A percentile compares a stretch with the other conserved stretches of the same genome.
Conservation (phyloP, 2,888 invertebrate species). For the Leptinotarsa tumamoca region DNA sequence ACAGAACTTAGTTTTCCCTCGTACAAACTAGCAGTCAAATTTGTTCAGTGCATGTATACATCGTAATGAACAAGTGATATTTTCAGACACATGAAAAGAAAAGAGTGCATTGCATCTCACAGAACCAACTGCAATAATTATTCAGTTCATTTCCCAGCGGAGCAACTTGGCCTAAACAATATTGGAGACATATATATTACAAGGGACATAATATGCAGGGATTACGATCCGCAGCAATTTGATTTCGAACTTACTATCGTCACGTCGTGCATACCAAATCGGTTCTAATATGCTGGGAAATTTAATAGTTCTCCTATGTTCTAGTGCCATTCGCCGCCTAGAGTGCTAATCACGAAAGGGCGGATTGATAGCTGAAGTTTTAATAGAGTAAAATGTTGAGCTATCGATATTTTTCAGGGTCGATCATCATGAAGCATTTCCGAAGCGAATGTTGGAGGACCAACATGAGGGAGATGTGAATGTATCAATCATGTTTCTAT, state of each 20-base stretch:
- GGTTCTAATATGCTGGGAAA: not conserved
- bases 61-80: too few species aligned
- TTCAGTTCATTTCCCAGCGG: not conserved
- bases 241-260: not conserved
- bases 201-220: not conserved
- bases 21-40: too few species aligned
- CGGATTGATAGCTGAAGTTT: constrained; percentile 1
- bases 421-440: not conserved
- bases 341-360: not conserved
- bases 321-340: not conserved
- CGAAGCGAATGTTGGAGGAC: not conserved
- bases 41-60: too few species aligned
- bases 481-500: too few species aligned
- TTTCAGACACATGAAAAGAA: too few species aligned
- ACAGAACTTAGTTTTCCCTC: too few species aligned
- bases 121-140: not conserved
- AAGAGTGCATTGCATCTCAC: too few species aligned
- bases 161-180: not conserved
- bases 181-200: not conserved
- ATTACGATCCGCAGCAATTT: not conserved
- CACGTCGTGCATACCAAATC: constrained; percentile 1
- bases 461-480: too few species aligned
- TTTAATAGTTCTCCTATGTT: not conserved
- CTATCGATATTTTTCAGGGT: not conserved
- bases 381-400: not conserved